Evolutionary conservation across 2,113 vertebrate species (phyloP).

Genomic region (Anguilla japonica): DNA sequence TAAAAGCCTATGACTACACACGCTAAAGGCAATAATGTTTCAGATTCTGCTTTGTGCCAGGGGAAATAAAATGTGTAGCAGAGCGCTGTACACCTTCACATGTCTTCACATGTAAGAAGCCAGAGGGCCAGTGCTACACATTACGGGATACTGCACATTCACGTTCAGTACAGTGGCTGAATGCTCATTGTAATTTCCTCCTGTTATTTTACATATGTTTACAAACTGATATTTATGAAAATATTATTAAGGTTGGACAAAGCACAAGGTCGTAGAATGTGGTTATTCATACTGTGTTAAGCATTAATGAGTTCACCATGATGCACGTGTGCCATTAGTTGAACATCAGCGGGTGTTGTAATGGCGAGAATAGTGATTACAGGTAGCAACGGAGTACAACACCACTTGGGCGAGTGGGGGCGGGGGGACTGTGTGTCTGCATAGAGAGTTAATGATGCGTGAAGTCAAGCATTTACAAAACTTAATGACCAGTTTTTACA

Average conservation of each 20-base stretch:
- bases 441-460: background rate
- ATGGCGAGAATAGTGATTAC: background rate
- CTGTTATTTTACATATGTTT: background rate
- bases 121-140: background rate
- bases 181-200: background rate
- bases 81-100: background rate
- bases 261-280: background rate
- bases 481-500: background rate
- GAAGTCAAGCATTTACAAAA: background rate
- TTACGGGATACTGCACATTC: background rate
- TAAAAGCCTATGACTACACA: background rate
- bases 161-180: background rate
- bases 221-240: background rate
- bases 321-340: background rate
- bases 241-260: too few species aligned
- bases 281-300: background rate
- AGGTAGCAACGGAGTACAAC: background rate
- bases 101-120: background rate
- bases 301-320: background rate
- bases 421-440: background rate
- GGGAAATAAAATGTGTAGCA: background rate
- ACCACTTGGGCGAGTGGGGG: background rate
- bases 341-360: background rate
- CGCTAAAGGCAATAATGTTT: background rate
- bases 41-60: background rate